Percentiles rank a stretch among this genome's conserved stretches.
Conservation (phyloP, 2,797 vertebrate species). For the Antrozous pallidus region DNA sequence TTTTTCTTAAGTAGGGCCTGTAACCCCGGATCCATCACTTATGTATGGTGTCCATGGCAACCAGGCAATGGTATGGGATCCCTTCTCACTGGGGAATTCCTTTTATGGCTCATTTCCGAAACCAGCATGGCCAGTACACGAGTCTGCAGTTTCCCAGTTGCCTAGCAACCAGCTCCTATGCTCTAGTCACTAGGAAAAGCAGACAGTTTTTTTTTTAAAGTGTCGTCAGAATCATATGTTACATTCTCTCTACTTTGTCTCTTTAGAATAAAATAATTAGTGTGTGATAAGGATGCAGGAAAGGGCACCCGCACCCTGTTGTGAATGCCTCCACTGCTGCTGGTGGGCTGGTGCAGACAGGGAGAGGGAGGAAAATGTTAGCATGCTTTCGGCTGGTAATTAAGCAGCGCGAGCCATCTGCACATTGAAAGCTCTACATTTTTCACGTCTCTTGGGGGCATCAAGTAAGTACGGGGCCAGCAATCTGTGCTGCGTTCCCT, state of each 20-base stretch:
- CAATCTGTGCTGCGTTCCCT: background rate
- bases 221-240: conserved; percentile 77
- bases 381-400: conserved; percentile 64
- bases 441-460: conserved; percentile 68
- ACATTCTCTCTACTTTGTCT: conserved; percentile 76
- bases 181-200: conserved; percentile 83
- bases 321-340: background rate
- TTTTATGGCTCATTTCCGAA: conserved; percentile 86
- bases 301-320: conserved; percentile 39
- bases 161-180: conserved; percentile 87
- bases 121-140: conserved; percentile 82
- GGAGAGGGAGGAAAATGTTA: conserved; percentile 53
- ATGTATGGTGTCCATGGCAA: conserved; percentile 84
- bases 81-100: conserved; percentile 83
- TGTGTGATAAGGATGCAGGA: conserved; percentile 53
- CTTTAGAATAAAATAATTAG: conserved; percentile 76
- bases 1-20: conserved; percentile 75
- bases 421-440: conserved; percentile 61
- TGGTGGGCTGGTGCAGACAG: conserved; percentile 21
- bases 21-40: conserved; percentile 83
- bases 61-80: conserved; percentile 81
- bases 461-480: conserved; percentile 57
- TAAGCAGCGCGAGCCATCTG: conserved; percentile 73
- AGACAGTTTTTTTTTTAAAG: conserved; percentile 59
- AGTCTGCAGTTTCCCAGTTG: conserved; percentile 83